Evolutionary conservation across 1,140 invertebrate species (phyloP).

Genomic region (Dryas iulia): DNA sequence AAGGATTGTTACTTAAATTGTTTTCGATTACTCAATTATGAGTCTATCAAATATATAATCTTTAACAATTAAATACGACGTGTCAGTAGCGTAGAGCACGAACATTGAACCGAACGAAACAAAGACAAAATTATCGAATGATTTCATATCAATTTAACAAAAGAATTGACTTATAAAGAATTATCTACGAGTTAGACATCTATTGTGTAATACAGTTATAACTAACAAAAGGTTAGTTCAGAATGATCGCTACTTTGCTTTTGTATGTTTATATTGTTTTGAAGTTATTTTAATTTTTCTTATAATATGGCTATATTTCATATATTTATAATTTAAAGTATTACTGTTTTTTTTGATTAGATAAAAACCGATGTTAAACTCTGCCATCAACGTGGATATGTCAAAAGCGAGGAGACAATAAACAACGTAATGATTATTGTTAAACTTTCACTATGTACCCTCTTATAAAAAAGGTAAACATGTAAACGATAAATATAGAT

Average conservation of each 20-base stretch:
- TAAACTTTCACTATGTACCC: too few species aligned
- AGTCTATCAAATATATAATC: neutral
- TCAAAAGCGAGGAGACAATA: too few species aligned
- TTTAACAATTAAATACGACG: neutral
- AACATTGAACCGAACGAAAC: constrained; percentile 1
- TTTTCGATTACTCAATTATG: neutral
- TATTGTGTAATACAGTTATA: neutral
- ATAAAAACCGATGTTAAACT: too few species aligned
- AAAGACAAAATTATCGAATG: constrained; percentile 7
- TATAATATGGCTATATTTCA: too few species aligned
- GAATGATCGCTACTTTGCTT: neutral
- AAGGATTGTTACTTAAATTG: neutral
- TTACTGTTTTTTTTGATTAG: too few species aligned
- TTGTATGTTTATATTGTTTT: neutral
- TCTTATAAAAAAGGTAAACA: too few species aligned
- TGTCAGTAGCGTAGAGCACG: neutral
- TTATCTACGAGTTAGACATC: neutral
- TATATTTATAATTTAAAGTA: too few species aligned
- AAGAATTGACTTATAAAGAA: constrained; percentile 23
- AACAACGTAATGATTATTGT: too few species aligned
- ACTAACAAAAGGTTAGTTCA: neutral
- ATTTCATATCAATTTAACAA: constrained; percentile 23
- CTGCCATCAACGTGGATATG: too few species aligned
- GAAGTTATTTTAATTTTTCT: too few species aligned
- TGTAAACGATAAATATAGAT: too few species aligned